Conservation (phyloP, 2,888 invertebrate genomes). For the Doris montereyensis region DNA sequence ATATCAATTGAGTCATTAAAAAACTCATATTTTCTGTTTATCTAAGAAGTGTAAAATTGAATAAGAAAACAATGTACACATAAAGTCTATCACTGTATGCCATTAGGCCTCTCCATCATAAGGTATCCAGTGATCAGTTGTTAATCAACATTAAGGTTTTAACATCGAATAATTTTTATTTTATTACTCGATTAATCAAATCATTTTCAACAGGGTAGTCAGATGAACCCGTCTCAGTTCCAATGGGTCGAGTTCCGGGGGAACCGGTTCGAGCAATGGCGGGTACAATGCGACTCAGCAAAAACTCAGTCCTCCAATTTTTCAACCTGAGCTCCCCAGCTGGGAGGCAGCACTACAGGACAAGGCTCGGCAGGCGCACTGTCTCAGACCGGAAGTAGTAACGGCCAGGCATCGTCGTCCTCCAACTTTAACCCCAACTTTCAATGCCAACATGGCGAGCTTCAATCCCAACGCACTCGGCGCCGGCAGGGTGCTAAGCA, state of each 20-base stretch:
- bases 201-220: background rate
- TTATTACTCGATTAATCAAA: no score
- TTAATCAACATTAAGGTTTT: no score
- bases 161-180: no score
- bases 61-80: no score
- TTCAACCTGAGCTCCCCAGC: background rate
- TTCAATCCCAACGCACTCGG: background rate
- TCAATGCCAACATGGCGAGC: background rate
- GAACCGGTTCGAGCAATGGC: background rate
- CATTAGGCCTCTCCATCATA: no score
- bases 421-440: background rate
- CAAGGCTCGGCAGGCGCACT: background rate
- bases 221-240: background rate
- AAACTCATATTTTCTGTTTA: no score
- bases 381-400: background rate
- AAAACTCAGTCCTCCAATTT: constrained; percentile 1
- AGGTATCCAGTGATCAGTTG: no score
- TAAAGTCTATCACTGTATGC: no score
- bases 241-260: background rate
- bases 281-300: background rate
- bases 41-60: no score
- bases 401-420: background rate
- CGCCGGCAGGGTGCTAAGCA: background rate
- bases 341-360: background rate
- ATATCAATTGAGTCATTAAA: no score